Evolutionary conservation across 2,888 invertebrate species (phyloP).

Genomic region (Epinotia ramella): DNA sequence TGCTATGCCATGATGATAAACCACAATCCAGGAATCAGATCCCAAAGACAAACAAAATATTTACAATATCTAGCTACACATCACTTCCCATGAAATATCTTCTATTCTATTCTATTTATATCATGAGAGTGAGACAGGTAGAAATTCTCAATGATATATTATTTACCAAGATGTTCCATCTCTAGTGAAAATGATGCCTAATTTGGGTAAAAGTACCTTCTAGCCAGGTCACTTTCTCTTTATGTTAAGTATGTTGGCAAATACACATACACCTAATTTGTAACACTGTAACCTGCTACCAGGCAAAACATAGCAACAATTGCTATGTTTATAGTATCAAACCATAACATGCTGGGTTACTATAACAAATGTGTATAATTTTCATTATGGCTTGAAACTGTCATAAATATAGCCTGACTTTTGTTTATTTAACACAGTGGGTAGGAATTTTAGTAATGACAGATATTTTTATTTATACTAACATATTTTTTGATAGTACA

Average conservation of each 20-base stretch:
- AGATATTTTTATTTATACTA: too few relatives aligned
- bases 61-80: neutral
- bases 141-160: neutral
- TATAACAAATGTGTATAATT: neutral
- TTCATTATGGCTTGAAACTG: neutral
- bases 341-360: neutral
- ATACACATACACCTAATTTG: conserved; percentile 7
- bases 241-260: conserved; percentile 22
- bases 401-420: neutral
- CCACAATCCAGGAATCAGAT: neutral
- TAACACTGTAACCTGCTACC: neutral
- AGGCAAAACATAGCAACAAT: neutral
- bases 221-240: conserved; percentile 29
- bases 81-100: neutral
- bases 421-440: neutral
- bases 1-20: neutral
- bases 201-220: neutral
- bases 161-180: neutral
- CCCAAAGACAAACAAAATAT: neutral
- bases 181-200: neutral
- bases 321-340: conserved; percentile 14
- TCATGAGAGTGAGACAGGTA: neutral
- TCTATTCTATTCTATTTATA: neutral
- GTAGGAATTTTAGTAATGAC: neutral
- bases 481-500: too few relatives aligned